These are phyloP conservation scores for Calliphora vomitoria DNA, from an alignment of 2,888 invertebrate genomes.

Conservation along the genomic window DNA sequence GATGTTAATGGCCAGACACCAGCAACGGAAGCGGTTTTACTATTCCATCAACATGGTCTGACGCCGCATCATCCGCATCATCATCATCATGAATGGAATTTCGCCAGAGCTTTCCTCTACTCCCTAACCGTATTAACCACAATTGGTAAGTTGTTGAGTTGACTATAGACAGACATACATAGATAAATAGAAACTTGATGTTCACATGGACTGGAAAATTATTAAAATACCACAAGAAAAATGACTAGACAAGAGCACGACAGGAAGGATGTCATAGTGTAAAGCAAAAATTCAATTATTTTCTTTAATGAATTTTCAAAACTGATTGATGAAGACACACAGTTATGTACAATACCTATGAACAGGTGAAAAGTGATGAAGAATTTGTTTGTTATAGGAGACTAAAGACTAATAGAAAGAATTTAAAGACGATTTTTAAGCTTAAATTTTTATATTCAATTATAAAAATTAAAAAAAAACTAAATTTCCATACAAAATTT, in stretches of 20 bases:
- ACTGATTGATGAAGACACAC: slow-evolving; percentile 32
- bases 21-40: slow-evolving; percentile 84
- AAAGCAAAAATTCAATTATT: slow-evolving; percentile 58
- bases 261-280: slow-evolving; percentile 4
- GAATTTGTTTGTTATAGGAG: too few relatives aligned
- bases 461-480: too few relatives aligned
- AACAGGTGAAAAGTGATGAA: background rate
- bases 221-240: slow-evolving; percentile 30
- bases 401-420: too few relatives aligned
- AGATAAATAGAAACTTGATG: too few relatives aligned
- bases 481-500: too few relatives aligned
- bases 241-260: slow-evolving; percentile 2
- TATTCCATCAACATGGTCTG: slow-evolving; percentile 80
- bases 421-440: too few relatives aligned
- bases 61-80: slow-evolving; percentile 85
- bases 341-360: background rate
- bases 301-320: slow-evolving; percentile 51
- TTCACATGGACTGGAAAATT: slow-evolving; percentile 1
- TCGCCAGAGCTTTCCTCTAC: slow-evolving; percentile 96
- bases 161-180: too few relatives aligned
- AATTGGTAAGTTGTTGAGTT: slow-evolving; percentile 88
- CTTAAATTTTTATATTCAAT: too few relatives aligned
- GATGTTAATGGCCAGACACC: slow-evolving; percentile 84
- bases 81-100: slow-evolving; percentile 89
- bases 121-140: slow-evolving; percentile 97